These are phyloP conservation scores for Bemisia tabaci DNA, from an alignment of 1,140 invertebrate species.

Conservation along the genomic window DNA sequence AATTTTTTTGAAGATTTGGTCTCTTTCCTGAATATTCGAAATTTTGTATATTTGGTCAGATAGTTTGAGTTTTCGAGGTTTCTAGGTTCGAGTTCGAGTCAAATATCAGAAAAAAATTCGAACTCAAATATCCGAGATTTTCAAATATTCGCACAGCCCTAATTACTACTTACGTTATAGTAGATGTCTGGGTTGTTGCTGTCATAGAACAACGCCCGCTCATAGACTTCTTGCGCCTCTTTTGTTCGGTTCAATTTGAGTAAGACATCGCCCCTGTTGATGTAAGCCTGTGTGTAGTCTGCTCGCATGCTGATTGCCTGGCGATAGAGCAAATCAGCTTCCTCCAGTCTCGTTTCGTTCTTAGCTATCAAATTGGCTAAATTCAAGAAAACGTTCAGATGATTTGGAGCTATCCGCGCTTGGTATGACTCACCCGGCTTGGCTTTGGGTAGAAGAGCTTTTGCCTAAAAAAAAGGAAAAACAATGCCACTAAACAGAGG, in stretches of 20 bases:
- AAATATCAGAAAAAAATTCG: too few species aligned
- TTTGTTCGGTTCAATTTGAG: slow-evolving; percentile 89
- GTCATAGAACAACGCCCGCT: slow-evolving; percentile 82
- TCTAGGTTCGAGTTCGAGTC: too few species aligned
- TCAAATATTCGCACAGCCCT: too few species aligned
- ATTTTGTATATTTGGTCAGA: too few species aligned
- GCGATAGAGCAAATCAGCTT: slow-evolving; percentile 83
- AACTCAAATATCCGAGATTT: too few species aligned
- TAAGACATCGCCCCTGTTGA: slow-evolving; percentile 89
- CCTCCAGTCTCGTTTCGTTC: slow-evolving; percentile 78
- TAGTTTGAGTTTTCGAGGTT: too few species aligned
- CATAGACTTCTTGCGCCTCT: slow-evolving; percentile 90
- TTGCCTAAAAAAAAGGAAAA: slow-evolving; percentile 42
- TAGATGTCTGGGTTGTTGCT: slow-evolving; percentile 93
- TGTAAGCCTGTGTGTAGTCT: slow-evolving; percentile 94
- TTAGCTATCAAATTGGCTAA: slow-evolving; percentile 88
- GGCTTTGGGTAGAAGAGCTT: slow-evolving; percentile 75
- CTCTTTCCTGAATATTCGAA: too few species aligned
- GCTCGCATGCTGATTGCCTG: slow-evolving; percentile 94
- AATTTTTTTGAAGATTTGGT: too few species aligned
- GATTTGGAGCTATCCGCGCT: slow-evolving; percentile 87
- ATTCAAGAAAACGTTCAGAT: slow-evolving; percentile 92
- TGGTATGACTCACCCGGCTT: slow-evolving; percentile 88
- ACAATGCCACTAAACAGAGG: too few species aligned
- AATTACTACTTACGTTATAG: slow-evolving; percentile 68